Base-by-base conservation (phyloP, 1,140 invertebrate species). In the Aphidius ervi region DNA sequence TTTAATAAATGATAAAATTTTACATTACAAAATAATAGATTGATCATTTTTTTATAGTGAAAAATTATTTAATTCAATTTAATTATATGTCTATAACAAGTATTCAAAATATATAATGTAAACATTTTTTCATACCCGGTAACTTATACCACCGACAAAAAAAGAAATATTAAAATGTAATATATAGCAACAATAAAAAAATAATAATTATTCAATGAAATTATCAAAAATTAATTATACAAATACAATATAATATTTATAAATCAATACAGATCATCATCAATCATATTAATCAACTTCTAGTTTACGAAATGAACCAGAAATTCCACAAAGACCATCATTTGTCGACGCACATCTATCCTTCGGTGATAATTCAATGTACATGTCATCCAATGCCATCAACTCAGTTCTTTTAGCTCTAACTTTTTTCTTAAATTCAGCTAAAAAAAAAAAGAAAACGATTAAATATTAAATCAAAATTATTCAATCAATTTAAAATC, bases 361-460 rank as follows among this genome's bases (percentile, higher is more conserved):
- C 62, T 82, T 83, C 65, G 83, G 77, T 52, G 87, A 83, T 46
- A 89, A 78, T 73, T 90, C 87, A 50, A 91, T 87, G 56, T 81
- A 82, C 88, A 92, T 90, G n/a, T 91, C 86, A 67, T 92, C 90
- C 42, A 93, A 76, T 5, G 86, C 85, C n/a, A 90, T 74, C 43
- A 92, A 71, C 9, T 84, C 80, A 9, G 89, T 82, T 63, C 87
- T 82, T 47, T 85, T 85, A 55, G 84, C 82, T 54, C 83, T 70
- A 10, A 92, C 69, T 58, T 84, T 84, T 54, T 82, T 78, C 70
- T 92, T 92, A 63, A 91, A 84, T n/a, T 69, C 64, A 4, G 71
- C 82, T 83, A 65, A 41, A 73, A 10, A 50, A n/a, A 9, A 46
- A 42, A 62, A 59, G 10, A 42, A 54, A 9, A 56, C 9, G 41